phyloP scores from a whole-genome alignment of 2,113 vertebrate species.

The Arizona elegans region DNA sequence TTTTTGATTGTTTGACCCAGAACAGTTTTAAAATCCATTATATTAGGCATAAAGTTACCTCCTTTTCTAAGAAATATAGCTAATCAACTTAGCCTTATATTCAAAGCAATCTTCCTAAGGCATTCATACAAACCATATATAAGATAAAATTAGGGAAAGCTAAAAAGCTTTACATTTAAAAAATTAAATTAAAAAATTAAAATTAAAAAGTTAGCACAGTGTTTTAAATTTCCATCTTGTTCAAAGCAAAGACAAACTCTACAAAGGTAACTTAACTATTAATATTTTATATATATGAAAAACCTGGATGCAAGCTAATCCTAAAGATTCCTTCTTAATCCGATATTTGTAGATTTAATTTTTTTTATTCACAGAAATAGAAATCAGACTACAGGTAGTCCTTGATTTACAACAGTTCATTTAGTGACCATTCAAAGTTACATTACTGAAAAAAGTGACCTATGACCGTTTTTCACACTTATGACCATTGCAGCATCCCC shows the following conservation, averaged over 20 bases:
- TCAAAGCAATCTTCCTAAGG: neutral
- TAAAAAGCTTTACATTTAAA: neutral
- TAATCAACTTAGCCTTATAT: neutral
- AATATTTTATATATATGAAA: neutral
- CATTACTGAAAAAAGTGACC: no score
- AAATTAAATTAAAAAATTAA: neutral
- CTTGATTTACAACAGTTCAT: no score
- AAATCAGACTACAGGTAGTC: neutral
- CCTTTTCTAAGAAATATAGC: neutral
- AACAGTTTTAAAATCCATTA: neutral
- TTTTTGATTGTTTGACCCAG: neutral
- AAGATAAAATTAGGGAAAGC: neutral
- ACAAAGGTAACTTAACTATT: neutral
- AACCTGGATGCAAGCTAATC: neutral
- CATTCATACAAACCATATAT: neutral
- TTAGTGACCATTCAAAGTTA: no score
- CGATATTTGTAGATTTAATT: neutral
- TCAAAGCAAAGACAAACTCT: neutral
- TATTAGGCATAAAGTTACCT: neutral
- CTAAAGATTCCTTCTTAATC: neutral
- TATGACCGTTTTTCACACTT: no score
- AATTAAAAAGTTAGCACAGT: neutral
- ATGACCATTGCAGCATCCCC: no score
- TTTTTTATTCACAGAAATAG: neutral
- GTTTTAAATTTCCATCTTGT: neutral